Percentiles rank a stretch among this genome's conserved stretches.
phyloP scores from a whole-genome alignment of 2,797 vertebrate genomes.

The Poeciliopsis infans region DNA sequence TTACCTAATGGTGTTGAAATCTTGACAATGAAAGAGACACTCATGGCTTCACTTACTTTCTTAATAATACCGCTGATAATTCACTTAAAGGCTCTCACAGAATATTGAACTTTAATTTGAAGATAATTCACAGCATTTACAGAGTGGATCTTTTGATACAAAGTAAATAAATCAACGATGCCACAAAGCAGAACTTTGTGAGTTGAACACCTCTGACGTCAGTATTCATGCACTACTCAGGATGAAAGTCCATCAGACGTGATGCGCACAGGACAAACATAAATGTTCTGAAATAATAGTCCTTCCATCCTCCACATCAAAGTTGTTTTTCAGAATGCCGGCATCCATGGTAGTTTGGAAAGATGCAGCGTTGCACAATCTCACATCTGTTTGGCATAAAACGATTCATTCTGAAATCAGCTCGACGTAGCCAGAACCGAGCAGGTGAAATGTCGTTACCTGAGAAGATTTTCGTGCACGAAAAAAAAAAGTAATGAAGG shows the following conservation, averaged over 20 bases:
- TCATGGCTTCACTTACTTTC: not conserved
- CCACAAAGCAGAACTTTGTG: not conserved
- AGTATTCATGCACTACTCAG: not conserved
- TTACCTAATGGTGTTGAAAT: not conserved
- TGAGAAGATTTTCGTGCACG: not conserved
- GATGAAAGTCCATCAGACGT: not conserved
- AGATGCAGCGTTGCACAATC: not conserved
- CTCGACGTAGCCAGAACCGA: not conserved
- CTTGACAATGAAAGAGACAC: not conserved
- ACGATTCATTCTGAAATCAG: not conserved
- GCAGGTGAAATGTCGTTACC: not conserved
- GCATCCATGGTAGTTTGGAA: not conserved
- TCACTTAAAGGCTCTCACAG: not conserved
- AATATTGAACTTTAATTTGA: not conserved
- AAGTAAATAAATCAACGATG: not conserved
- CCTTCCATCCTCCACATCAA: not conserved
- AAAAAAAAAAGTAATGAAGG: not conserved
- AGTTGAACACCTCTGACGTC: not conserved
- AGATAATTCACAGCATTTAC: not conserved
- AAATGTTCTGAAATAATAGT: not conserved
- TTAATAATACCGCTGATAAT: not conserved
- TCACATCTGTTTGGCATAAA: not conserved
- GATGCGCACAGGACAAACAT: not conserved
- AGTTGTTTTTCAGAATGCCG: not conserved
- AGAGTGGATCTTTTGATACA: not conserved